Base-by-base conservation (phyloP, 1,140 invertebrate species). In the Mya arenaria region DNA sequence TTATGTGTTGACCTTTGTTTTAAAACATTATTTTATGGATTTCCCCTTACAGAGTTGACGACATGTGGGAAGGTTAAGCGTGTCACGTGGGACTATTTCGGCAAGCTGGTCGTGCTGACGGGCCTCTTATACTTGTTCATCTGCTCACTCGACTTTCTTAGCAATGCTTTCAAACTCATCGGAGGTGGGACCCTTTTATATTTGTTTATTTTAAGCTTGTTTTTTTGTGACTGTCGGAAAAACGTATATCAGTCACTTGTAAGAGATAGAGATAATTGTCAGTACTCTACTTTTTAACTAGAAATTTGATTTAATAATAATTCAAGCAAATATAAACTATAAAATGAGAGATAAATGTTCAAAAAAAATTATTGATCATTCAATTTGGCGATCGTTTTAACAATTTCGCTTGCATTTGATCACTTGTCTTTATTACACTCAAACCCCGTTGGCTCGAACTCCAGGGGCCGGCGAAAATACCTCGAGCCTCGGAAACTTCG, bases 51-150 rank as follows among this genome's bases (percentile, higher is more conserved):
- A 79, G 75, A 79, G 37, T 30, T 79, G 30, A 30, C 62, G 6
- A 39, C 48, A 37, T 56, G 75, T 37, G 75, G 75, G 15, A 79
- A 79, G 63, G 32, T 66, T 4, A 79, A 68, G 23, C 37, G 75
- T 28, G 44, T 79, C 1, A 13, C 65, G 44, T 79, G 75, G 75
- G 62, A 79, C 44, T 79, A 79, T 34, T 55, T 79, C 25, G 37
- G 60, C 23, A 93, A 92, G 84, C n/a, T 92, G 6, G 15, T 91
- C 1, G 48, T 85, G 0, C 89, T 95, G 0, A 15, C 94, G 0
- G 60, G 77, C 6, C 84, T 94, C 3, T 90, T 95, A 0, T 95
- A 95, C 89, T 82, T 94, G 39, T 95, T 95, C 88, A 93, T 95
- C 63, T 95, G 94, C 84, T 94, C 94, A 17, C 85, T 95, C 74